These are phyloP conservation scores for Bembecia ichneumoniformis DNA, from an alignment of 2,888 invertebrate genomes.

Conservation along the genomic window DNA sequence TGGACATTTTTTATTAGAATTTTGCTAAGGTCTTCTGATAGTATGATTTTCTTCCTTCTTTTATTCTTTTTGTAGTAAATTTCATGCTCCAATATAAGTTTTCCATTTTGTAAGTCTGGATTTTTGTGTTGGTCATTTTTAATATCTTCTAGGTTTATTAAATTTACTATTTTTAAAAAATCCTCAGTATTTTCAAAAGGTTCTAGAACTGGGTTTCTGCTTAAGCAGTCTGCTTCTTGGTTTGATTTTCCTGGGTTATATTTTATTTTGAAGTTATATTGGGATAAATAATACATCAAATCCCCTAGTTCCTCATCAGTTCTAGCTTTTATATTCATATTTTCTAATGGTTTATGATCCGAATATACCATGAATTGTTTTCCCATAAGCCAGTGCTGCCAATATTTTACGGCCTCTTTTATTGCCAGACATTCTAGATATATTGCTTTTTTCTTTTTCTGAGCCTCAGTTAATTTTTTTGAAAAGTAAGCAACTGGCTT, in stretches of 20 bases:
- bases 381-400: slow-evolving; percentile 15
- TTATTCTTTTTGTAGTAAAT: too few relatives aligned
- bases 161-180: slow-evolving; percentile 11
- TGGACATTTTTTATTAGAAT: slow-evolving; percentile 6
- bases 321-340: too few relatives aligned
- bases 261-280: slow-evolving; percentile 13
- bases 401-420: slow-evolving; percentile 13
- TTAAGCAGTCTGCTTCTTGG: slow-evolving; percentile 14
- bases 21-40: too few relatives aligned
- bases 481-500: too few relatives aligned
- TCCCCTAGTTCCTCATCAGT: slow-evolving; percentile 10
- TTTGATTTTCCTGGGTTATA: slow-evolving; percentile 14
- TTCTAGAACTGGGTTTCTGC: slow-evolving; percentile 15
- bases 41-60: too few relatives aligned
- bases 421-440: too few relatives aligned
- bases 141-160: slow-evolving; percentile 12
- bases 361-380: slow-evolving; percentile 9
- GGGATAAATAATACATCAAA: slow-evolving; percentile 12
- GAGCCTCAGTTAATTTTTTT: too few relatives aligned
- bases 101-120: too few relatives aligned
- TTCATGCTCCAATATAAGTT: too few relatives aligned
- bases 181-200: slow-evolving; percentile 9
- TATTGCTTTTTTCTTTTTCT: too few relatives aligned
- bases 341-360: slow-evolving; percentile 12
- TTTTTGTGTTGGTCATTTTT: neutral